Percentiles rank a stretch among this genome's conserved stretches.
Conservation (phyloP, 2,888 invertebrate species). For the Trilocha varians region DNA sequence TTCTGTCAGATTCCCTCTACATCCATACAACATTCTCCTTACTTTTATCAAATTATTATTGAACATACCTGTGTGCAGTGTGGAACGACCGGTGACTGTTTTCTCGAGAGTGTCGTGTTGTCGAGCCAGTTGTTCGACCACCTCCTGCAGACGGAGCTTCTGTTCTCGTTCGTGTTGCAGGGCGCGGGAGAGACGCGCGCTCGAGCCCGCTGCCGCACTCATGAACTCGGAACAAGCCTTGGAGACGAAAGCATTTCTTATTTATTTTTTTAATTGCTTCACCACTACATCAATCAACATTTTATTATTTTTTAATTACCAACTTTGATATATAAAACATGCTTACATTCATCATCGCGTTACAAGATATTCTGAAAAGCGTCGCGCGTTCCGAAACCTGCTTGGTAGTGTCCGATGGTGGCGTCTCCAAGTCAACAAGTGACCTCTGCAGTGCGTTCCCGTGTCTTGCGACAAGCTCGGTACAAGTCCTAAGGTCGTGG, state of each 20-base stretch:
- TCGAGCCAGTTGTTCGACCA: slow-evolving; percentile 97
- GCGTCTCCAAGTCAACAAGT: slow-evolving; percentile 83
- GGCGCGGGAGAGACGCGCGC: slow-evolving; percentile 92
- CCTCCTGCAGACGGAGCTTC: slow-evolving; percentile 91
- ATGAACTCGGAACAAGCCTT: slow-evolving; percentile 94
- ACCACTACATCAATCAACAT: too few species aligned
- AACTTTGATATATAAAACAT: neutral
- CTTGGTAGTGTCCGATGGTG: slow-evolving; percentile 84
- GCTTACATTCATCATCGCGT: slow-evolving; percentile 93
- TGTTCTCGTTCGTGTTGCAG: slow-evolving; percentile 96
- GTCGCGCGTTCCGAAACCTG: slow-evolving; percentile 94
- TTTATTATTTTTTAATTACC: slow-evolving; percentile 10
- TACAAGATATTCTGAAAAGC: slow-evolving; percentile 95
- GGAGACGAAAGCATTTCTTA: slow-evolving; percentile 7
- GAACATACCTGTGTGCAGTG: slow-evolving; percentile 26
- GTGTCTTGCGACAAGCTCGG: slow-evolving; percentile 91
- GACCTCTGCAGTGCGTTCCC: slow-evolving; percentile 88
- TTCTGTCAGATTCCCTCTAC: too few species aligned
- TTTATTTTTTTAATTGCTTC: too few species aligned
- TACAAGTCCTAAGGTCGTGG: slow-evolving; percentile 93
- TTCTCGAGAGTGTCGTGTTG: slow-evolving; percentile 97
- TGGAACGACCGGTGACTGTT: slow-evolving; percentile 80
- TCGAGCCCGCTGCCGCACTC: slow-evolving; percentile 90
- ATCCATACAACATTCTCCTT: too few species aligned
- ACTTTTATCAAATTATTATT: neutral